Conservation (phyloP, 2,888 invertebrate genomes). For the Volucella zonaria region DNA sequence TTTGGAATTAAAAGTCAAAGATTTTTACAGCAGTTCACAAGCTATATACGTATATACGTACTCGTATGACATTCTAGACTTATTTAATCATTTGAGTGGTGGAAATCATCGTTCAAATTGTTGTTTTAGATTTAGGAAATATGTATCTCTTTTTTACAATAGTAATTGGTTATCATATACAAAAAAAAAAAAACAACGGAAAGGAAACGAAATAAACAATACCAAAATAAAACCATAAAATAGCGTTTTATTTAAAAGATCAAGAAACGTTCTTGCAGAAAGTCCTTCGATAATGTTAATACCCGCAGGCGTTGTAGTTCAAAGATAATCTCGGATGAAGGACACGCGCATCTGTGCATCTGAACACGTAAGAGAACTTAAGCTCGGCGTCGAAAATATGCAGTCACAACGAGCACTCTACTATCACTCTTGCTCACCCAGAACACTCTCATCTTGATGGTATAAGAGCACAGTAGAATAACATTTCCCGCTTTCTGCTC, state of each 20-base stretch:
- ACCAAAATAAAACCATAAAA: constrained; percentile 19
- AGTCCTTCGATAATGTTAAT: no score
- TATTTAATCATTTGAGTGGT: constrained; percentile 52
- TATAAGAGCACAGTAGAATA: no score
- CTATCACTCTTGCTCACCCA: no score
- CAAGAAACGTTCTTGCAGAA: background rate
- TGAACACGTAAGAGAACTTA: no score
- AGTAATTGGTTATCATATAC: constrained; percentile 57
- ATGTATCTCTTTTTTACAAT: constrained; percentile 21
- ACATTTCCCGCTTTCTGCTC: no score
- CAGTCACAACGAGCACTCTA: no score
- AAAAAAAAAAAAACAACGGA: constrained; percentile 51
- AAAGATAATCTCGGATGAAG: no score
- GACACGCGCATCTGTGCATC: no score
- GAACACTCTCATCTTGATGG: no score
- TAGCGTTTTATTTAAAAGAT: constrained; percentile 1
- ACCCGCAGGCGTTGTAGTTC: no score
- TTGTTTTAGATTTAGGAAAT: constrained; percentile 38
- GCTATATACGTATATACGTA: background rate
- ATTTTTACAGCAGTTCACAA: background rate
- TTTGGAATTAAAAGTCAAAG: background rate
- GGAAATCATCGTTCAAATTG: constrained; percentile 51
- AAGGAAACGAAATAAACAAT: constrained; percentile 52
- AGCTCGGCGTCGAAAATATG: no score
- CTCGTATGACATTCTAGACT: constrained; percentile 21